Evolutionary conservation across 2,888 invertebrate genomes (phyloP).

Genomic region (Lepidocyrtoides sp.): DNA sequence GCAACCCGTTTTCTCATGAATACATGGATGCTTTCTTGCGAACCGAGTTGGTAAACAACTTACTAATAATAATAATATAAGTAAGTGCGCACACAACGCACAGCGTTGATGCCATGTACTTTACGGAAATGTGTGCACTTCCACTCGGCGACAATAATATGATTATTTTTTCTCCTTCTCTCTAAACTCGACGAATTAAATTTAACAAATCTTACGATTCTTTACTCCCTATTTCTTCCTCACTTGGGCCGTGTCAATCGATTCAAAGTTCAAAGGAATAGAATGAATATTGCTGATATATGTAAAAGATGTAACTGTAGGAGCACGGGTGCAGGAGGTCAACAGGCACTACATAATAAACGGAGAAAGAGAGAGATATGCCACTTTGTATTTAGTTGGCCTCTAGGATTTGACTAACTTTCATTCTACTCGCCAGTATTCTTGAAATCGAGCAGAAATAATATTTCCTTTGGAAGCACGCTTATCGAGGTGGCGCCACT

Average conservation of each 20-base stretch:
- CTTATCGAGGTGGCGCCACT: too few relatives aligned
- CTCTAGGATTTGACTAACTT: too few relatives aligned
- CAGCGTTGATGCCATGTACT: not conserved
- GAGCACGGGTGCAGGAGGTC: slow-evolving; percentile 32
- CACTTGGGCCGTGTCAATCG: slow-evolving; percentile 18
- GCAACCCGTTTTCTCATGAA: not conserved
- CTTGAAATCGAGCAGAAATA: too few relatives aligned
- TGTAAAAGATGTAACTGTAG: slow-evolving; percentile 15
- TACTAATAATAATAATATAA: not conserved
- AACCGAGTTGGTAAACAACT: not conserved
- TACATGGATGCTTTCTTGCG: not conserved
- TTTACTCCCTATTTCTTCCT: slow-evolving; percentile 28
- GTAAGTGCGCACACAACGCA: too few relatives aligned
- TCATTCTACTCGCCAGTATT: slow-evolving; percentile 29
- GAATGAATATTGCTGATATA: slow-evolving; percentile 35
- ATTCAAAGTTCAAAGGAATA: slow-evolving; percentile 11
- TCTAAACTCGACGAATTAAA: slow-evolving; percentile 16
- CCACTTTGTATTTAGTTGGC: too few relatives aligned
- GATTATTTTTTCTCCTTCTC: slow-evolving; percentile 3
- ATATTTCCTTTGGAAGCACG: too few relatives aligned
- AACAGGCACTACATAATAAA: not conserved
- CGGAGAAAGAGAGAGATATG: not conserved
- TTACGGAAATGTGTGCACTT: slow-evolving; percentile 37
- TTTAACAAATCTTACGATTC: slow-evolving; percentile 29
- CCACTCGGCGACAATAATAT: not conserved